Evolutionary conservation across 2,113 vertebrate genomes (phyloP).

Genomic region (Sorex fumeus): DNA sequence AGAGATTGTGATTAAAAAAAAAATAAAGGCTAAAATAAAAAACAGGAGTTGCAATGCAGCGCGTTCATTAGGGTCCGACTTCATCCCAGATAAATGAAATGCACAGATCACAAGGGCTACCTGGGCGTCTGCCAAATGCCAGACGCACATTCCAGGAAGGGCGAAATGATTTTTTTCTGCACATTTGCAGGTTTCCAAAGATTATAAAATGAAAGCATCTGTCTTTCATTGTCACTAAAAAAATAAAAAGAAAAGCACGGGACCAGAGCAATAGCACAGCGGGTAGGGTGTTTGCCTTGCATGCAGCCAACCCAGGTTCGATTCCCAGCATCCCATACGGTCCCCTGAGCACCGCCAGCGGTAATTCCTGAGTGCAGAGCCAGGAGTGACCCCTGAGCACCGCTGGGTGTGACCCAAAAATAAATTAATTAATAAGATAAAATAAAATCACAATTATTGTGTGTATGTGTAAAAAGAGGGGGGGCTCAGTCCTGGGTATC

Average conservation of each 20-base stretch:
- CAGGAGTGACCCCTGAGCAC: no score
- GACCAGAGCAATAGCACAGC: no score
- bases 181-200: constrained; percentile 42
- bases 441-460: background rate
- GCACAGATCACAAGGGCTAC: background rate
- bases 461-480: no score
- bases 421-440: no score
- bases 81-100: constrained; percentile 19
- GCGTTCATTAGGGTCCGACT: background rate
- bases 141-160: background rate
- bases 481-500: no score
- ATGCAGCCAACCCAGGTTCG: no score
- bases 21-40: background rate
- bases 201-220: constrained; percentile 30
- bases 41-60: background rate
- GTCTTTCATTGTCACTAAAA: background rate
- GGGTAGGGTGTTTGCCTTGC: no score
- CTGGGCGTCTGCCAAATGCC: background rate
- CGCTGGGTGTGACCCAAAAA: no score
- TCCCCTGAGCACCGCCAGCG: no score
- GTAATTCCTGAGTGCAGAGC: no score
- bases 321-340: no score
- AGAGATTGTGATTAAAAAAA: background rate
- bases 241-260: background rate
- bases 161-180: background rate